phyloP scores from a whole-genome alignment of 1,140 invertebrate species.

The Mycetomoellerius zeteki region DNA sequence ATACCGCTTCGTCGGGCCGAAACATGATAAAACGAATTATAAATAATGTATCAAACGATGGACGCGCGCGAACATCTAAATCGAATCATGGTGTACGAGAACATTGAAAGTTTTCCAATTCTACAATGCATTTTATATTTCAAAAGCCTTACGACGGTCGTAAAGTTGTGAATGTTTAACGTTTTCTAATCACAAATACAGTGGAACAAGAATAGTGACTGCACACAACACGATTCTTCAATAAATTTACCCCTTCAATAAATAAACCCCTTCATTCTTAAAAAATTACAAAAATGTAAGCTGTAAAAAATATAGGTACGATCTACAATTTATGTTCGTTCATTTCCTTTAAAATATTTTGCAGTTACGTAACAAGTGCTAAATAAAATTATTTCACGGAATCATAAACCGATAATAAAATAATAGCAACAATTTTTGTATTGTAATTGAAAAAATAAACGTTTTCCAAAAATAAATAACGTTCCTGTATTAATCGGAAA shows the following conservation, averaged over 20 bases:
- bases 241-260: no score
- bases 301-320: background rate
- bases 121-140: background rate
- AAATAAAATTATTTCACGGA: background rate
- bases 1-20: background rate
- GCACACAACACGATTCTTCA: background rate
- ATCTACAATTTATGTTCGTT: background rate
- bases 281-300: no score
- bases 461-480: no score
- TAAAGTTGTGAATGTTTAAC: background rate
- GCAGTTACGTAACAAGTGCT: background rate
- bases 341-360: background rate
- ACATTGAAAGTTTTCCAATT: constrained; percentile 4
- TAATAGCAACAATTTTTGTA: background rate
- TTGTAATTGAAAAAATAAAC: background rate
- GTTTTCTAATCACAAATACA: background rate
- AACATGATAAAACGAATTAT: background rate
- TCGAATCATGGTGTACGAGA: background rate
- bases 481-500: background rate
- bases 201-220: background rate
- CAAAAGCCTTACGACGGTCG: background rate
- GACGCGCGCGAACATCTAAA: background rate
- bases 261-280: no score
- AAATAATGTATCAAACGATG: constrained; percentile 28
- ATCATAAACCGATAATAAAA: background rate